Conservation (phyloP, 2,797 vertebrate species). For the Rhinatrema bivittatum region DNA sequence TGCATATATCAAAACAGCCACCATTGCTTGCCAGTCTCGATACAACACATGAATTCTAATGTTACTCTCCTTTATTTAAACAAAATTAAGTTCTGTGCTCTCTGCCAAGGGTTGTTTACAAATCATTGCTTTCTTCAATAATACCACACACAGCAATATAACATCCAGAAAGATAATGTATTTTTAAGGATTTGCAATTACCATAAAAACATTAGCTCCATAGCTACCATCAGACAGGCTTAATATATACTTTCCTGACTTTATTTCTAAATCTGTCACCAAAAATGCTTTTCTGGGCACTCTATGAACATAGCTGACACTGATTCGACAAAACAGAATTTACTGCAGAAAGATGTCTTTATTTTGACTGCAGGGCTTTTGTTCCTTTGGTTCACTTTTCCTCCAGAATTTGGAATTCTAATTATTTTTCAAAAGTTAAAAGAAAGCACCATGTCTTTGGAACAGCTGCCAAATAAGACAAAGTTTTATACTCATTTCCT, state of each 20-base stretch:
- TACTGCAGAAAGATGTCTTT: constrained; percentile 14
- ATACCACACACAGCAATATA: constrained; percentile 25
- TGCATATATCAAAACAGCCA: constrained; percentile 39
- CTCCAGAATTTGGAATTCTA: constrained; percentile 12
- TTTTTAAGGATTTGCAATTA: constrained; percentile 59
- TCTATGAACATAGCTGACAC: constrained; percentile 12
- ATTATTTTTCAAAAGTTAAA: background rate
- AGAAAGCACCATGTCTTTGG: constrained; percentile 9
- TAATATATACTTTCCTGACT: constrained; percentile 31
- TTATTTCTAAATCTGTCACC: constrained; percentile 29
- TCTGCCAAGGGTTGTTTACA: constrained; percentile 54
- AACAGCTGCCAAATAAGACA: constrained; percentile 10
- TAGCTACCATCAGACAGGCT: constrained; percentile 26
- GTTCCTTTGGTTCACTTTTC: background rate
- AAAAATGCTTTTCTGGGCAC: constrained; percentile 1
- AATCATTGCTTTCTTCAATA: constrained; percentile 47
- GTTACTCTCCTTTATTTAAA: constrained; percentile 44
- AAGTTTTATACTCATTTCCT: constrained; percentile 10
- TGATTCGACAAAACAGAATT: constrained; percentile 26
- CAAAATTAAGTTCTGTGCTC: constrained; percentile 49
- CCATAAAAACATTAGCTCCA: constrained; percentile 36
- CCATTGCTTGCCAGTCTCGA: constrained; percentile 23
- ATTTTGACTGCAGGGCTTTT: constrained; percentile 2
- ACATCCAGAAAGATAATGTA: constrained; percentile 51
- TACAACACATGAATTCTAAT: constrained; percentile 43